These are phyloP conservation scores for Caenorhabditis sp. DNA, from an alignment of 2,888 invertebrate genomes.

Conservation along the genomic window DNA sequence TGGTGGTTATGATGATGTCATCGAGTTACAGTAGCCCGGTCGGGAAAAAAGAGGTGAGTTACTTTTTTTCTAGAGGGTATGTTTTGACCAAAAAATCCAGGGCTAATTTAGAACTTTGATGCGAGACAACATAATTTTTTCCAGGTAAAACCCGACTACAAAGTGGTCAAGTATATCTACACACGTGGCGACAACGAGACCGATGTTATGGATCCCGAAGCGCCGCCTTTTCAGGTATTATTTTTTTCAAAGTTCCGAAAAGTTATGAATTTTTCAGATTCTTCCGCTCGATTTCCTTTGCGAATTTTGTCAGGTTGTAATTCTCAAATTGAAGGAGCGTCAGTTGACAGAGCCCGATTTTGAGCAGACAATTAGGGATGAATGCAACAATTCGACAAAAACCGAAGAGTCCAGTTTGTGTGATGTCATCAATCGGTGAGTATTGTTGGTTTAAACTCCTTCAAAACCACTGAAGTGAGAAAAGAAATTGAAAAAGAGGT, in stretches of 20 bases:
- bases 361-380: slow-evolving; percentile 32
- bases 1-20: no score
- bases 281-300: slow-evolving; percentile 43
- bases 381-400: slow-evolving; percentile 23
- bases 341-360: slow-evolving; percentile 35
- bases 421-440: slow-evolving; percentile 29
- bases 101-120: no score
- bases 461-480: no score
- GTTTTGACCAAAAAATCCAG: no score
- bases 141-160: slow-evolving; percentile 18
- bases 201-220: slow-evolving; percentile 28
- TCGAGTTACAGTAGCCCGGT: no score
- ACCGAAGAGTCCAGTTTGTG: slow-evolving; percentile 16
- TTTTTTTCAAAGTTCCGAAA: background rate
- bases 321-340: slow-evolving; percentile 35
- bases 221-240: slow-evolving; percentile 7
- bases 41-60: no score
- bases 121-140: no score
- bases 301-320: slow-evolving; percentile 44
- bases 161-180: slow-evolving; percentile 26
- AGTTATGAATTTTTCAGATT: slow-evolving; percentile 13
- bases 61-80: no score
- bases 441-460: no score
- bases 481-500: no score
- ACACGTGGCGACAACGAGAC: slow-evolving; percentile 26